phyloP scores from a whole-genome alignment of 2,888 invertebrate genomes.

The Caenorhabditis sp. region DNA sequence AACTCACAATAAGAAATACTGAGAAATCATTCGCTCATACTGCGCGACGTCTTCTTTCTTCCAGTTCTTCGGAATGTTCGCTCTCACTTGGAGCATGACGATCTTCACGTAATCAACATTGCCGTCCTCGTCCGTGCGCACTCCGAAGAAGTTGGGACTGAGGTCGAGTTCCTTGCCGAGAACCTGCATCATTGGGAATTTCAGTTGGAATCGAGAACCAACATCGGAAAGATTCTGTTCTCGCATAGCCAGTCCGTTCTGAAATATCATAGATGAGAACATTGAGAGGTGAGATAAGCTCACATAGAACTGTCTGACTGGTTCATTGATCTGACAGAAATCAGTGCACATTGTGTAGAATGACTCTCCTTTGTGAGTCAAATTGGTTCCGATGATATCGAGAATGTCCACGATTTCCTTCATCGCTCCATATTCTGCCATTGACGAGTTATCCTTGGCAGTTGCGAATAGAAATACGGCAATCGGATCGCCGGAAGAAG shows the following conservation, averaged over 20 bases:
- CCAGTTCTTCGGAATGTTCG: slow-evolving; percentile 74
- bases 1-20: slow-evolving; percentile 75
- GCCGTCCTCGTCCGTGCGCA: slow-evolving; percentile 62
- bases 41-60: slow-evolving; percentile 73
- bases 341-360: slow-evolving; percentile 78
- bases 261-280: slow-evolving; percentile 22
- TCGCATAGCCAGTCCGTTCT: slow-evolving; percentile 74
- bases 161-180: slow-evolving; percentile 78
- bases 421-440: slow-evolving; percentile 71
- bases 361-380: slow-evolving; percentile 67
- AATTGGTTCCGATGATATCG: slow-evolving; percentile 71
- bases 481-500: slow-evolving; percentile 74
- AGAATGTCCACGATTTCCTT: slow-evolving; percentile 74
- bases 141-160: slow-evolving; percentile 80
- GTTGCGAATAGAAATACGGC: slow-evolving; percentile 74
- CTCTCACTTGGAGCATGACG: slow-evolving; percentile 75
- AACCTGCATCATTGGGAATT: slow-evolving; percentile 78
- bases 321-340: slow-evolving; percentile 80
- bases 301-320: slow-evolving; percentile 77
- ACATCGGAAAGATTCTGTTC: slow-evolving; percentile 51
- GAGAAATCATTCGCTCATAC: slow-evolving; percentile 73
- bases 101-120: slow-evolving; percentile 72
- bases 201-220: slow-evolving; percentile 68
- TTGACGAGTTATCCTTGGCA: slow-evolving; percentile 73
- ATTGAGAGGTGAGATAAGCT: not conserved